Conservation (phyloP, 2,888 invertebrate genomes). For the Platerodrilus igneus region DNA sequence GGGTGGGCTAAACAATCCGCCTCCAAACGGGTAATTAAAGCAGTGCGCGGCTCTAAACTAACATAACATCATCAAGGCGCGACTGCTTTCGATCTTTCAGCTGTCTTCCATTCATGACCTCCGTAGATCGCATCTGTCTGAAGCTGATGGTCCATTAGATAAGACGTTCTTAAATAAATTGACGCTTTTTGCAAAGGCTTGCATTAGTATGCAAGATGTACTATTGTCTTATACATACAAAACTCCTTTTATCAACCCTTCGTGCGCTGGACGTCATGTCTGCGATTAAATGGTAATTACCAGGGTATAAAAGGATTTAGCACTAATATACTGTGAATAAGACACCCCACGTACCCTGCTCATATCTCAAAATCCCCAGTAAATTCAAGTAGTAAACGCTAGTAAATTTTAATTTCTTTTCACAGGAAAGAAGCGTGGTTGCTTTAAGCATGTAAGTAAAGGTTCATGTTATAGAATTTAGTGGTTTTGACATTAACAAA, state of each 20-base stretch:
- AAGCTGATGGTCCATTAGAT: slow-evolving; percentile 19
- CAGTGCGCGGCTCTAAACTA: slow-evolving; percentile 21
- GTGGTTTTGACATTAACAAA: slow-evolving; percentile 20
- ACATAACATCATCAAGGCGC: slow-evolving; percentile 20
- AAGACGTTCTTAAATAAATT: slow-evolving; percentile 18
- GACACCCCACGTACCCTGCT: too few relatives aligned
- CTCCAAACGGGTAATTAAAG: slow-evolving; percentile 25
- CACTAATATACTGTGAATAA: slow-evolving; percentile 29
- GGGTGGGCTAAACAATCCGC: slow-evolving; percentile 23
- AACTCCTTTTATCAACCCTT: slow-evolving; percentile 32
- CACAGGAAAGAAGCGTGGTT: slow-evolving; percentile 17
- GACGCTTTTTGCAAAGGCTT: slow-evolving; percentile 15
- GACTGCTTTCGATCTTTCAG: slow-evolving; percentile 21
- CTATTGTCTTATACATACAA: slow-evolving; percentile 25
- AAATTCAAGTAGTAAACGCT: too few relatives aligned
- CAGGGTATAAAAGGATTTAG: slow-evolving; percentile 29
- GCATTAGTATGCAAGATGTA: slow-evolving; percentile 26
- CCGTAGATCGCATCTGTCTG: slow-evolving; percentile 18
- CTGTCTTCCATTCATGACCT: slow-evolving; percentile 24
- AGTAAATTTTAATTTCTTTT: slow-evolving; percentile 7
- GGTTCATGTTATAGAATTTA: slow-evolving; percentile 17
- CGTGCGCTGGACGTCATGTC: slow-evolving; percentile 28
- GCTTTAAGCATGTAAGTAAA: slow-evolving; percentile 14
- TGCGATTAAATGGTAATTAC: slow-evolving; percentile 32
- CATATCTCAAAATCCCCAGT: too few relatives aligned